phyloP scores from a whole-genome alignment of 2,113 vertebrate species.

The Chaetorhynchus papuensis region DNA sequence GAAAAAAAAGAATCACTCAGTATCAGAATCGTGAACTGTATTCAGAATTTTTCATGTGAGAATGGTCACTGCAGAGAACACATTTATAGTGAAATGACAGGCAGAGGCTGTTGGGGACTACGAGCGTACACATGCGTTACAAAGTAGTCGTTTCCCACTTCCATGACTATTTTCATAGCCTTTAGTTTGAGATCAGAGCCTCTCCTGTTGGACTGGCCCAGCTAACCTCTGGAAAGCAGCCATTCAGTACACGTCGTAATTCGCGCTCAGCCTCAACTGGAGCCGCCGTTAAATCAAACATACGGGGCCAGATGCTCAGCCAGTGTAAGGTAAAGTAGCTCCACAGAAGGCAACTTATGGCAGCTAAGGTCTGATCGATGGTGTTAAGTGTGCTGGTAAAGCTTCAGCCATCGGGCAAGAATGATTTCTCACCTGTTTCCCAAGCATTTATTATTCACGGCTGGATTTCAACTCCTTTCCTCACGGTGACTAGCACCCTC shows the following conservation, averaged over 20 bases:
- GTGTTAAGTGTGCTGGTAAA: background rate
- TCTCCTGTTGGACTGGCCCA: background rate
- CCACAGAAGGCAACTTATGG: background rate
- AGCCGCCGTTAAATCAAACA: background rate
- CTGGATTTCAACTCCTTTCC: background rate
- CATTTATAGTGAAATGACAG: slow-evolving; percentile 42
- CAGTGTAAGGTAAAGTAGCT: background rate
- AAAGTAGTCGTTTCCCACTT: background rate
- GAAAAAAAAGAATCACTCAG: slow-evolving; percentile 7
- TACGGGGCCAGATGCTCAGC: background rate
- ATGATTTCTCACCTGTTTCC: background rate
- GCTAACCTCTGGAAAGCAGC: slow-evolving; percentile 5
- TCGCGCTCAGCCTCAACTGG: background rate
- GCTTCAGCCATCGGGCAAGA: background rate
- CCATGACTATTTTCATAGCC: slow-evolving; percentile 44
- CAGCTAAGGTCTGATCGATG: background rate
- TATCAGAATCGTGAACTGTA: slow-evolving; percentile 30
- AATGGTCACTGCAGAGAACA: slow-evolving; percentile 37
- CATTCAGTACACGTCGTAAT: background rate
- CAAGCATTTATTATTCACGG: background rate
- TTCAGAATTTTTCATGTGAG: slow-evolving; percentile 33
- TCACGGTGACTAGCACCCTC: background rate
- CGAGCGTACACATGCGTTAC: slow-evolving; percentile 19
- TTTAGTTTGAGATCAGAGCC: slow-evolving; percentile 2
- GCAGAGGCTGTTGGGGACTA: slow-evolving; percentile 43